Evolutionary conservation across 2,888 invertebrate species (phyloP), one percentile per base, ranked within the genome.

Genomic region (Nephrotoma appendiculata): DNA sequence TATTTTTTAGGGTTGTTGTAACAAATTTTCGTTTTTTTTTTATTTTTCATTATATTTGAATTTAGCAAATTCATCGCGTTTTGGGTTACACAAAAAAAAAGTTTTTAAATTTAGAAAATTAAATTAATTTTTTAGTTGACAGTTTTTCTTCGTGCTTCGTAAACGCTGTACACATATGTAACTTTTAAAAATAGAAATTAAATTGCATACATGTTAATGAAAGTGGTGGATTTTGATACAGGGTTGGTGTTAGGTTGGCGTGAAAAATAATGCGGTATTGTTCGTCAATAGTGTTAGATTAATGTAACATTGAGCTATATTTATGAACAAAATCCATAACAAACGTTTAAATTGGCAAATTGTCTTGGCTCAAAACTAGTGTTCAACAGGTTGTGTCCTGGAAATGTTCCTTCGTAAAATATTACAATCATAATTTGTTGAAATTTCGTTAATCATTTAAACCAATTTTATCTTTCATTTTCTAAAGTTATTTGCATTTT

Each of bases 1-100:
- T 84, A 43, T 84, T 41, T 84, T 84, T 42, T 84, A 84, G 84
- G 84, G 84, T 84, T 84, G 84, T 84, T 84, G 41, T 43, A 84
- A 84, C 43, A 84, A 41, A 84, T 84, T 84, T 84, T 84, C 42
- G 7, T 12, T 44, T 44, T 44, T 85, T 42, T 43, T 43, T 83
- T 31, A 31, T 31, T 15, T 85, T 42, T 85, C 85, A 19, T 43
- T 85, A 71, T 71, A 71, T 71, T 71, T 71, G 71, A 71, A 71
- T 71, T 71, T 71, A 71, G 71, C 71, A 71, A 71, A 71, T 71
- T 71, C 71, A 71, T 71, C 71, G 71, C 71, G 71, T 71, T 31
- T 71, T 71, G 71, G 71, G 71, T 31, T 71, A 71, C 71, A 71
- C 19, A 57, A 57, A 57, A 57, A 71, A 57, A 57, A 71, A 71